These are phyloP conservation scores for Drosophila lini DNA, from an alignment of 1,140 invertebrate genomes.

Conservation along the genomic window DNA sequence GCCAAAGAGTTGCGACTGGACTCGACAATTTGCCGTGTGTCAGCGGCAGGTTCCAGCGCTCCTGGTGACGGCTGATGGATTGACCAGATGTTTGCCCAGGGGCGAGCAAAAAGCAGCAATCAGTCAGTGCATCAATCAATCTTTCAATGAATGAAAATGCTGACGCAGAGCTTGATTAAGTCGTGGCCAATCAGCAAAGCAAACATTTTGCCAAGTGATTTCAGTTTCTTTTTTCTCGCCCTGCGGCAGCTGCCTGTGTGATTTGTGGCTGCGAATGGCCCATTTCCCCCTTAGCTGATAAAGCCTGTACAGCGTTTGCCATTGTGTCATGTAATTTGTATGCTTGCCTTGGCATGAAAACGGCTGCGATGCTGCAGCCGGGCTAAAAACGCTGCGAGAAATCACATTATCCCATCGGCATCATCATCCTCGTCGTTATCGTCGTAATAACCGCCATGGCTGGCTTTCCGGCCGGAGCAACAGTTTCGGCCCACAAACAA, in stretches of 20 bases:
- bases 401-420: slow-evolving; percentile 58
- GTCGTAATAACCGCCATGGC: slow-evolving; percentile 27
- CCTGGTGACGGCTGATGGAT: slow-evolving; percentile 52
- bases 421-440: slow-evolving; percentile 22
- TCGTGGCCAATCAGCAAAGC: slow-evolving; percentile 57
- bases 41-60: slow-evolving; percentile 23
- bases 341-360: slow-evolving; percentile 42
- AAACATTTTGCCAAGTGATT: slow-evolving; percentile 59
- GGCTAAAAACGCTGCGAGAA: slow-evolving; percentile 43
- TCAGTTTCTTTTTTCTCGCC: background rate
- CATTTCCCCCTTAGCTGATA: slow-evolving; percentile 20
- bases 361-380: slow-evolving; percentile 18
- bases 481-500: slow-evolving; percentile 48
- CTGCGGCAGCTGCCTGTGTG: background rate
- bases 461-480: slow-evolving; percentile 29
- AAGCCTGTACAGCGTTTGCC: slow-evolving; percentile 13
- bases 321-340: slow-evolving; percentile 50
- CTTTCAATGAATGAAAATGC: slow-evolving; percentile 50
- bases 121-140: slow-evolving; percentile 57
- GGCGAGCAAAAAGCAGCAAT: slow-evolving; percentile 23
- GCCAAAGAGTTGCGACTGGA: slow-evolving; percentile 51
- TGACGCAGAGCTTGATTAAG: slow-evolving; percentile 60
- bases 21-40: slow-evolving; percentile 53
- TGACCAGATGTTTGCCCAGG: slow-evolving; percentile 51
- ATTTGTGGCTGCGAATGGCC: slow-evolving; percentile 10